Evolutionary conservation across 2,113 vertebrate genomes (phyloP), one percentile per base, ranked within the genome.

Genomic region (Terrapene triunguis): DNA sequence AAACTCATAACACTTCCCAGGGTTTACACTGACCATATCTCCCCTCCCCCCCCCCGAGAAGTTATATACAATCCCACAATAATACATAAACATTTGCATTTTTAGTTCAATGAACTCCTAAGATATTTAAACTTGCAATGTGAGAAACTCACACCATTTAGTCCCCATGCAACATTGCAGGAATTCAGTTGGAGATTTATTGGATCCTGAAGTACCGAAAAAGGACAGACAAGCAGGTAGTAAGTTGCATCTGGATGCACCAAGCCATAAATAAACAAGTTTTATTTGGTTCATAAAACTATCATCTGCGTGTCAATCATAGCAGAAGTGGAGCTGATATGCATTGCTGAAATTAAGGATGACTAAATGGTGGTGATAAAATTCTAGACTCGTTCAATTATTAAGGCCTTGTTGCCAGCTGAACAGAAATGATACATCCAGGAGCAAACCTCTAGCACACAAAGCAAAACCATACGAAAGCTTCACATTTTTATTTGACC

Each of bases 61-160:
- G 62, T 69, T 69, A 8, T 35, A n/a, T 35, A 19, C 35, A 17
- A 69, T 69, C 62, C 62, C 14, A n/a, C 62, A 65, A 65, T 65
- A 65, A 65, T 65, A 65, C 14, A 69, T 69, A 69, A n/a, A n/a
- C 4, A n/a, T 69, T 69, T 69, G 35, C 62, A 69, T 69, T n/a
- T 62, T 69, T 69, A 69, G 16, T 69, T n/a, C 4, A 35, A 69
- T 69, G 62, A 69, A n/a, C 8, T 69, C 62, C 16, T n/a, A 69
- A 69, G 16, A 35, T n/a, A 69, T 19, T 69, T n/a, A 69, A 69
- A 62, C 29, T 32, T 32, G 53, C 21, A 54, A 54, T 54, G 38
- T 82, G 87, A 95, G 93, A 94, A 89, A 44, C 95, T 95, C 65
- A 35, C 74, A 92, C 85, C 89, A 54, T 95, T 89, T 82, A 82